Evolutionary conservation across 2,888 invertebrate species (phyloP).

Genomic region (Drosophila austrosaltans): DNA sequence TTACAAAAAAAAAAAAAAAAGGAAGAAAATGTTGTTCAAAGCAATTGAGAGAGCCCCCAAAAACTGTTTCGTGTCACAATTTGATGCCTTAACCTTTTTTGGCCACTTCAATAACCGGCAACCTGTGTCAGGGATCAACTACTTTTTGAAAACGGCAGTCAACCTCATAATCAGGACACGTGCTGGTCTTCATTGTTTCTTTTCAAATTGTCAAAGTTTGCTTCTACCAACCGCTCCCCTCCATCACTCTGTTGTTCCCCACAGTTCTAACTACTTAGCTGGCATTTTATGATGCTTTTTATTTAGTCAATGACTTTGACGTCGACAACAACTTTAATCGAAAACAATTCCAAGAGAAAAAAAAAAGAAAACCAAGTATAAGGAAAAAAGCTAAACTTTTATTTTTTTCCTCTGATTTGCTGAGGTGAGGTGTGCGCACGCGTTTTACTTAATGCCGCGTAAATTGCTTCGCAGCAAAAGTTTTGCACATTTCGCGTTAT

Average conservation of each 20-base stretch:
- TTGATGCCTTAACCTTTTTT: slow-evolving; percentile 15
- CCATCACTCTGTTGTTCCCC: not conserved
- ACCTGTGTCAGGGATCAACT: slow-evolving; percentile 54
- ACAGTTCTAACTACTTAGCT: slow-evolving; percentile 43
- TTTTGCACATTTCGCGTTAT: slow-evolving; percentile 74
- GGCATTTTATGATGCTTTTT: slow-evolving; percentile 65
- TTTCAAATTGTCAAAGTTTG: slow-evolving; percentile 74
- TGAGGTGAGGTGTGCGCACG: slow-evolving; percentile 64
- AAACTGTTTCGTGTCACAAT: slow-evolving; percentile 15
- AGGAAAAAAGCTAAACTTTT: not conserved
- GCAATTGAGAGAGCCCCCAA: slow-evolving; percentile 11
- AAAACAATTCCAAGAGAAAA: slow-evolving; percentile 56
- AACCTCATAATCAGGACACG: slow-evolving; percentile 63
- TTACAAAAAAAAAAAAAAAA: not conserved
- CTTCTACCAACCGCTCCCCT: not conserved
- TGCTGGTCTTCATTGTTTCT: slow-evolving; percentile 72
- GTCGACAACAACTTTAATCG: slow-evolving; percentile 75
- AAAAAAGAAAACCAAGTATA: not conserved
- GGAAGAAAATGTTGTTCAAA: not conserved
- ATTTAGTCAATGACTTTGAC: slow-evolving; percentile 77
- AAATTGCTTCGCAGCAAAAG: slow-evolving; percentile 75
- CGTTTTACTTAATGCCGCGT: slow-evolving; percentile 75
- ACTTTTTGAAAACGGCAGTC: slow-evolving; percentile 39
- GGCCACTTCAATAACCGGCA: slow-evolving; percentile 25
- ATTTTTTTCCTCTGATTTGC: not conserved